phyloP scores from a whole-genome alignment of 2,797 vertebrate genomes.

The Dryobates pubescens region DNA sequence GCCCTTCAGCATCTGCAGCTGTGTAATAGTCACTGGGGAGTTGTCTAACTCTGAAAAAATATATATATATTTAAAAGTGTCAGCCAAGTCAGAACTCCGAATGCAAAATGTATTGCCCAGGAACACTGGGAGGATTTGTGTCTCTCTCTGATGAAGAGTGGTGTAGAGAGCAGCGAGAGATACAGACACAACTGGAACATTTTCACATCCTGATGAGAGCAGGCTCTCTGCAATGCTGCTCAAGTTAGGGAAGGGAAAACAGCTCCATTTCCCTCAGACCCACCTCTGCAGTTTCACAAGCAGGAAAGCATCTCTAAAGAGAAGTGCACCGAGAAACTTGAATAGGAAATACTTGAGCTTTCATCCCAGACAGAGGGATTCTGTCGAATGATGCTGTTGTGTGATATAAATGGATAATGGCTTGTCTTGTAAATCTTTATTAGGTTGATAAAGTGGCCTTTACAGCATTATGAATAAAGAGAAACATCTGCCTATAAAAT shows the following conservation, averaged over 20 bases:
- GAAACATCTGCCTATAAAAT: not conserved
- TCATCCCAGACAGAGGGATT: not conserved
- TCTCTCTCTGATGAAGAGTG: constrained; percentile 1
- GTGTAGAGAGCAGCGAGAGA: not conserved
- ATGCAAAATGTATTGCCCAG: constrained; percentile 47
- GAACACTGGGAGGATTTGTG: constrained; percentile 52
- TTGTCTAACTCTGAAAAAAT: constrained; percentile 43
- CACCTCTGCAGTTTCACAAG: no score
- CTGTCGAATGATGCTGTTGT: not conserved
- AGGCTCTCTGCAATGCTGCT: not conserved
- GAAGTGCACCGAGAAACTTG: no score
- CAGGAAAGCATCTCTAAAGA: no score
- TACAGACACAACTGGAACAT: not conserved
- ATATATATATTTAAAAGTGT: constrained; percentile 22
- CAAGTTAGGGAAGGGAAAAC: not conserved
- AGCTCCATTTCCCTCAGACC: not conserved
- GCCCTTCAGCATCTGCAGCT: constrained; percentile 73
- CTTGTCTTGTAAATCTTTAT: constrained; percentile 24
- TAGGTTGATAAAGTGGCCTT: constrained; percentile 1
- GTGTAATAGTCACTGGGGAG: constrained; percentile 61
- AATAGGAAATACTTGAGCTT: no score
- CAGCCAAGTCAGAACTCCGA: constrained; percentile 59
- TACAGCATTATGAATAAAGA: not conserved
- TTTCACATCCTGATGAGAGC: not conserved
- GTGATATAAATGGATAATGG: not conserved